Base-by-base conservation (phyloP, 1,140 invertebrate species). In the Drosophila santomea region DNA sequence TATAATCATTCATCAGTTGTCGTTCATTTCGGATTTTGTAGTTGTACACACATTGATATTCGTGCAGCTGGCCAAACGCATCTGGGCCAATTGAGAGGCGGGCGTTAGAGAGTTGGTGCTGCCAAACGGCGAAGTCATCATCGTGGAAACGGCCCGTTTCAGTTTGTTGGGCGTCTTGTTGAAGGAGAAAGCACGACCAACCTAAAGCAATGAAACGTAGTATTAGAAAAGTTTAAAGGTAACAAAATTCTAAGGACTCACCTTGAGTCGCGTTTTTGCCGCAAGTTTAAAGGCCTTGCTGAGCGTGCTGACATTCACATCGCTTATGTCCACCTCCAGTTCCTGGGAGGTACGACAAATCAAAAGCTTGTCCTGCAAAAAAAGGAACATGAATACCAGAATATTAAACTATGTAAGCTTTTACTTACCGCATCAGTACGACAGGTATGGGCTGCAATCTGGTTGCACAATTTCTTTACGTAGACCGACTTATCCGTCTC, bases 91-190 rank as follows among this genome's bases (percentile, higher is more conserved):
- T 91, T 96, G 95, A 20, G 95, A 95, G 38, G 94, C 95, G 17
- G 95, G 96, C 66, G 96, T 96, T 48, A 97, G 93, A 78, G 96
- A 96, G 61, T 95, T 95, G 11, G 95, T 96, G 76, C 95, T 96
- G 57, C 96, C 96, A 93, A 97, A 97, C 3, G 97, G 97, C 76
- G 97, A 97, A 61, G 94, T 94, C 96, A 98, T 97, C 94, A 97
- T 96, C n/a, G 97, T 97, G 11, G 97, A 98, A 89, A 98, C 96
- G 4, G 98, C 97, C 55, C 98, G 94, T 93, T 98, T 98, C 76
- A 98, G 91, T 93, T 98, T 98, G 54, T 96, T 97, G 20, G 98
- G 98, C 6, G 98, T 98, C 93, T 97, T 97, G 93, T 98, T 98
- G 92, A 98, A 98, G 57, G 97, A 98, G 85, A 99, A 96, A 58